Evolutionary conservation across 2,113 vertebrate genomes (phyloP), one percentile per base, ranked within the genome.

Genomic region (Danionella cerebrum): DNA sequence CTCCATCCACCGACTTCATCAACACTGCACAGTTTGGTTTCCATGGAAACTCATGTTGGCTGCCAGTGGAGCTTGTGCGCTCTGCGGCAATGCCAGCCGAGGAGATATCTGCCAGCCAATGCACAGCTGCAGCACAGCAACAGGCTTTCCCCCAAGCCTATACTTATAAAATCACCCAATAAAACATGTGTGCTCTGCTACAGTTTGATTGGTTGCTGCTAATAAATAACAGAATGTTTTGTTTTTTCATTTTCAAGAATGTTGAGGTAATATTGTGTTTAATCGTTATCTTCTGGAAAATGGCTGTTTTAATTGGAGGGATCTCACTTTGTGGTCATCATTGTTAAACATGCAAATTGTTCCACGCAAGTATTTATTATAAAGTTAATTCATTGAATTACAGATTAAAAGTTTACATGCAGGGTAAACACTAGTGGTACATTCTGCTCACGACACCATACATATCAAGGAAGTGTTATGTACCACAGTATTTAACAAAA

Each of bases 21-120:
- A 85, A 86, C 84, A 82, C 84, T 85, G 84, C 85, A 85, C 86
- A 84, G 84, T 85, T 70, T 82, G 81, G 87, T 90, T 79, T 25
- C 89, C 87, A 89, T 90, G 81, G 87, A 80, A 90, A 89, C 87
- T 84, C 84, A 79, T 84, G 81, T 76, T 72, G 83, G 82, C 87
- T 86, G 85, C 80, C 78, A 79, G 79, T 83, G 71, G 82, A 83
- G 84, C 80, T 86, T 80, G 82, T 79, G 81, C 72, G 81, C 79
- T 81, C 85, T 89, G 86, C 87, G 78, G 87, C 87, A 89, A 79
- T 78, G 73, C 80, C 72, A 86, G 65, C 80, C 71, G 82, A 83
- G 78, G 77, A 71, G 83, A 81, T 27, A 19, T 63, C 62, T 75
- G 64, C 63, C 63, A 55, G 60, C 21, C 67, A 70, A 45, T 39